Evolutionary conservation across 2,113 vertebrate genomes (phyloP), one percentile per base, ranked within the genome.

Genomic region (Neomonachus schauinslandi): DNA sequence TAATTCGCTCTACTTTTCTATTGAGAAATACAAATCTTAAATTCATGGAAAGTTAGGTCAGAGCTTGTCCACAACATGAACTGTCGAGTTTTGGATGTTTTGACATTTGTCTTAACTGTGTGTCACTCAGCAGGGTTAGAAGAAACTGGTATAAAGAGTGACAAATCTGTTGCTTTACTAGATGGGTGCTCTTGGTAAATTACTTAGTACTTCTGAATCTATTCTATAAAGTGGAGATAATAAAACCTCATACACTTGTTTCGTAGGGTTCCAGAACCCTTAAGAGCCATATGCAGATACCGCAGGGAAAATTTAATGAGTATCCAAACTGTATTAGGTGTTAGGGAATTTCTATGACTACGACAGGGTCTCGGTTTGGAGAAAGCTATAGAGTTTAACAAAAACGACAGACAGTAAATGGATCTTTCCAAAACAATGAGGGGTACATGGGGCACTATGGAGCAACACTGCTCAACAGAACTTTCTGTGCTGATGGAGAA

Each of bases 11-110:
- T 89, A 42, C 3, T 90, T 92, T 94, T 11, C 7, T 80, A 74
- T 7, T 76, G 72, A 92, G 53, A 93, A 61, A 76, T 57, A 87
- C 21, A 18, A 82, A 71, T 57, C 39, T 67, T 53, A 95, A 94
- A 89, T 69, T 71, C 24, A 63, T 4, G 15, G 83, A 86, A 93
- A 51, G 36, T 59, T 92, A 69, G 2, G 11, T 57, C 74, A 86
- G 42, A 61, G 31, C 6, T 89, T 86, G n/a, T 80, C 89, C 39
- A 71, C 26, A 86, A 46, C 12, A 15, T 36, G 1, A 33, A 19
- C 21, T 36, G 33, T n/a, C 12, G 42, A 36, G 11, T 46, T 92
- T 77, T 53, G 31, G 15, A 67, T 88, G 61, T 49, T 65, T 82
- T 82, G 15, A 6, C 31, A 55, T 26, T 33, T 91, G 18, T 69